Evolutionary conservation across 2,888 invertebrate genomes (phyloP), one percentile per base, ranked within the genome.

Genomic region (Adelognathus sp.): DNA sequence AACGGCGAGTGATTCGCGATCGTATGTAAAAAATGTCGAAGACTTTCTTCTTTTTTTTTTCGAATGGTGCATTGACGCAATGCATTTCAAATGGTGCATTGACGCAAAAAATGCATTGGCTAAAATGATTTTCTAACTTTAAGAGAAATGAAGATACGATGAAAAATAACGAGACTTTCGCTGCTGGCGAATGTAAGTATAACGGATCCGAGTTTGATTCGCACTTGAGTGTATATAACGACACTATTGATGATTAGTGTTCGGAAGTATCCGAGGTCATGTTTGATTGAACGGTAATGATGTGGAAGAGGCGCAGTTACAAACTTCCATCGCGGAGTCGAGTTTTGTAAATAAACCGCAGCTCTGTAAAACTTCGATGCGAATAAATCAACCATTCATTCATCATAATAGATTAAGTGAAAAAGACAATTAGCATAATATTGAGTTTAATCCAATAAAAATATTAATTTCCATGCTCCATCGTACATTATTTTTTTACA

Each of bases 401-500:
- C 54, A 54, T 31, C n/a, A 63, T 24, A 29, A 33, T 52, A 75
- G n/a, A 18, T 67, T 50, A 64, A 54, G 16, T 31, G 52, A 46
- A 50, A 80, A 81, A 63, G 33, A 73, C 64, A 46, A 77, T 33
- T 67, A 67, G 61, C 33, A 36, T 52, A 72, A 67, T 58, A 27
- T 67, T 71, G 31, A 71, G 63, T 80, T 78, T 29, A 14, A 71
- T 77, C 50, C 29, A 81, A 77, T 77, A 64, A 81, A 75, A 70
- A 50, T 41, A 58, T 81, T 56, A 41, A 60, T 73, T 72, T 78
- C 67, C 54, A 79, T 50, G 46, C 52, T 27, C 70, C n/a, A n/a
- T 63, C 31, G 73, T 46, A 81, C 63, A 69, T 80, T 81, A 81
- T 79, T 81, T 80, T 82, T 82, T 77, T 79, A 82, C 77, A 74